These are phyloP conservation scores for Montipora foliosa DNA, from an alignment of 64 coral and sea anemone genomes.

Conservation along the genomic window DNA sequence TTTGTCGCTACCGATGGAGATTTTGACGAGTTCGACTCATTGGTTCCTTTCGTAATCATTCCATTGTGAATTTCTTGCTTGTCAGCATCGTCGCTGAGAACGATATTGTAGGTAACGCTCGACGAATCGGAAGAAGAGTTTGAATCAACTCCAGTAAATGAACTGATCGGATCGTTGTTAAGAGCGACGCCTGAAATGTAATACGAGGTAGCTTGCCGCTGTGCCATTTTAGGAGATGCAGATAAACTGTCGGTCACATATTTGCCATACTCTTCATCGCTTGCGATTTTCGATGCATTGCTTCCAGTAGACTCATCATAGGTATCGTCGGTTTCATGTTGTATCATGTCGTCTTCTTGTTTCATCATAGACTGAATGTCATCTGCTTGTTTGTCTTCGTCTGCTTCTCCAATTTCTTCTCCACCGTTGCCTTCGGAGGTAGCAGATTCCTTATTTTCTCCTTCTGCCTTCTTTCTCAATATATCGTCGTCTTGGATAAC, in stretches of 20 bases:
- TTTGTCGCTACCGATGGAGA: not conserved
- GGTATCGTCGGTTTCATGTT: not conserved
- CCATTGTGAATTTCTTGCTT: not conserved
- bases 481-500: conserved; percentile 46
- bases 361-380: conserved; percentile 45
- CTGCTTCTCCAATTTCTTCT: not conserved
- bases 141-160: not conserved
- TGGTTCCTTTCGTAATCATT: not conserved
- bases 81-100: not conserved
- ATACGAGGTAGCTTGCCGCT: not conserved
- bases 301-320: not conserved
- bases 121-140: not conserved
- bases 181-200: conserved; percentile 21
- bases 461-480: conserved; percentile 13
- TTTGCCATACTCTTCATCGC: not conserved
- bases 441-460: not conserved
- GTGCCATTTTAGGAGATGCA: not conserved
- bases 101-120: not conserved
- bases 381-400: conserved; percentile 15
- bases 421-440: not conserved
- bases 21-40: not conserved
- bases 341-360: conserved; percentile 44
- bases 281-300: not conserved
- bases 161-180: conserved; percentile 2
- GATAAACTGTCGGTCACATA: not conserved